Percentiles rank a stretch among this genome's conserved stretches.
These are phyloP conservation scores for Notarius quadriscutis DNA, from an alignment of 2,113 vertebrate species.

Conservation along the genomic window DNA sequence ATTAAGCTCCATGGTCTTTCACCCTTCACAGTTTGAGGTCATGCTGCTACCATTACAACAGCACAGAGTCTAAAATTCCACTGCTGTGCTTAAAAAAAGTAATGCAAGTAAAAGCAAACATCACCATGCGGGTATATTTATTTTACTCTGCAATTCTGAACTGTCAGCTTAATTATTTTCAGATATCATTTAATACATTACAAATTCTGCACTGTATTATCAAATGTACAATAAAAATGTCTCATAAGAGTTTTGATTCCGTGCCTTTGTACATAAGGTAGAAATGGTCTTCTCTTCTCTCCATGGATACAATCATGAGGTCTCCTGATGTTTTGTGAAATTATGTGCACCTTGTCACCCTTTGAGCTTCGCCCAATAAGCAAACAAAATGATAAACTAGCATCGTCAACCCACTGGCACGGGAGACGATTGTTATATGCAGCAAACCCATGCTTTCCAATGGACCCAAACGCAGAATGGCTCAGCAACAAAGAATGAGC, in stretches of 20 bases:
- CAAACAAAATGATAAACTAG: not conserved
- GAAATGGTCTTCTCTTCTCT: not conserved
- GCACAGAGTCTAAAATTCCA: constrained; percentile 13
- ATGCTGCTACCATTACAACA: constrained; percentile 36
- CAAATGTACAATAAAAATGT: not conserved
- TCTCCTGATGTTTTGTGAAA: not conserved
- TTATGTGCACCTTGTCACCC: not conserved
- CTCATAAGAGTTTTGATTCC: not conserved
- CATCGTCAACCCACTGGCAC: not conserved
- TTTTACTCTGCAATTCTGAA: not conserved
- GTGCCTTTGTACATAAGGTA: not conserved
- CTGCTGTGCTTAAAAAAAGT: not conserved
- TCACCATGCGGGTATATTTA: not conserved
- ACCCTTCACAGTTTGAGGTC: constrained; percentile 33
- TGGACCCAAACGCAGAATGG: not conserved
- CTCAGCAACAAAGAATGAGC: not conserved
- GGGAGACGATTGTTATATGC: constrained; percentile 14
- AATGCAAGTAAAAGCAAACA: not conserved
- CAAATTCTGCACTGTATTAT: not conserved
- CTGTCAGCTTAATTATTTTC: too few relatives aligned
- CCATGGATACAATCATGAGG: not conserved
- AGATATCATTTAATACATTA: not conserved
- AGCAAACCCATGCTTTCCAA: constrained; percentile 2
- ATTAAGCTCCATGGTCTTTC: constrained; percentile 38
- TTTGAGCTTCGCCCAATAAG: not conserved